A percentile compares a stretch with the other conserved stretches of the same genome.
These are phyloP conservation scores for Drosophila pseudotakahashii DNA, from an alignment of 2,888 invertebrate genomes.

Conservation along the genomic window DNA sequence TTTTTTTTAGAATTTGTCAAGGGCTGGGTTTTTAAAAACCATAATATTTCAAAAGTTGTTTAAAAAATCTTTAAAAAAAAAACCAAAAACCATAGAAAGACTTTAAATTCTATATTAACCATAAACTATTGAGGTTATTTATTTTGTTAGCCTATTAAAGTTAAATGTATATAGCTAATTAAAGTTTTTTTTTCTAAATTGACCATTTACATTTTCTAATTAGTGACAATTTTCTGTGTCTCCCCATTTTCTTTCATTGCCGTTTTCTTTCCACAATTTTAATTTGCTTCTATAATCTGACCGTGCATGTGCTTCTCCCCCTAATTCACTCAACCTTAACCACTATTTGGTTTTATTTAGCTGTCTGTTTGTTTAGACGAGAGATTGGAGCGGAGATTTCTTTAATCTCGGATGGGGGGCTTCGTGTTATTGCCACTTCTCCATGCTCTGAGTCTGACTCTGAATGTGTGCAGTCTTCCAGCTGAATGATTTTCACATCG, in stretches of 20 bases:
- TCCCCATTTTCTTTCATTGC: background rate
- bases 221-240: constrained; percentile 26
- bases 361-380: constrained; percentile 34
- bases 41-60: too few species aligned
- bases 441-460: constrained; percentile 28
- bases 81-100: too few species aligned
- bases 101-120: too few species aligned
- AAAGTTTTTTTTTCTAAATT: background rate
- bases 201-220: constrained; percentile 35
- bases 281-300: constrained; percentile 19
- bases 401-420: constrained; percentile 30
- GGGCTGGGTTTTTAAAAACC: too few species aligned
- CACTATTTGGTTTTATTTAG: constrained; percentile 44
- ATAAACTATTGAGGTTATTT: too few species aligned
- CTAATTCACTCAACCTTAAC: constrained; percentile 48
- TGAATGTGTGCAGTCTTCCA: constrained; percentile 76
- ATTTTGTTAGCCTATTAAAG: too few species aligned
- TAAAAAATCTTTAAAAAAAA: too few species aligned
- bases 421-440: constrained; percentile 18
- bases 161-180: background rate
- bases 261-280: constrained; percentile 5
- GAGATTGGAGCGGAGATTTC: constrained; percentile 32
- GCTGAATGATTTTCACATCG: constrained; percentile 76
- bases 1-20: too few species aligned
- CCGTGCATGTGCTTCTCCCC: constrained; percentile 13